Evolutionary conservation across 2,888 invertebrate species (phyloP), one percentile per base, ranked within the genome.

Genomic region (Deilephila porcellus): DNA sequence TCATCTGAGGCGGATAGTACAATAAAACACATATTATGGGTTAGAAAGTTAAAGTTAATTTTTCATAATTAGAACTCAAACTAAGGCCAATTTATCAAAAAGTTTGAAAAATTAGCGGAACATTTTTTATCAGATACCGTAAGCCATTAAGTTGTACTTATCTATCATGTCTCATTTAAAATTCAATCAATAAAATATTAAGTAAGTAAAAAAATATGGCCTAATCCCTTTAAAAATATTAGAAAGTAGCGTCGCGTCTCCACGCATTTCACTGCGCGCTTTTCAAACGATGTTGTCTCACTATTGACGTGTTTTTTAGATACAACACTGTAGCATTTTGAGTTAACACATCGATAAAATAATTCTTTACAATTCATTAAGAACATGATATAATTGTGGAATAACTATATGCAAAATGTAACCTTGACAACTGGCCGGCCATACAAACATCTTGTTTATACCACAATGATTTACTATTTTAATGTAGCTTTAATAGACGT

Each of bases 401-500:
- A 56, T n/a, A 56, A 64, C 20, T 29, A 17, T 6, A 67, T 73
- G 67, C 59, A 67, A 67, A 73, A 59, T 67, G 45, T 59, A 75
- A 74, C 79, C 80, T 80, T 79, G 78, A 76, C 72, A 75, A 20
- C 14, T 45, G 17, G 37, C 37, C 34, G 56, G 53, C 56, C 67
- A 70, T 71, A 74, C 63, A 78, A 75, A 73, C 72, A 67, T 72
- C 70, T 72, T 75, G 73, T 67, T 67, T 76, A 74, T 83, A 82
- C 78, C 82, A 87, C 80, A 86, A 86, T 86, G 84, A 87, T 87
- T 86, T 87, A 89, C 86, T 86, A 86, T 88, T 88, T 87, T 90
- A 91, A 92, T 91, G 88, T 86, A 86, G 86, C 81, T 89, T 88
- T 92, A 92, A 91, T 91, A 88, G 88, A 88, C 86, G 86, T 85